Evolutionary conservation across 2,113 vertebrate species (phyloP), one percentile per base, ranked within the genome.

Genomic region (Pterocles orientalis): DNA sequence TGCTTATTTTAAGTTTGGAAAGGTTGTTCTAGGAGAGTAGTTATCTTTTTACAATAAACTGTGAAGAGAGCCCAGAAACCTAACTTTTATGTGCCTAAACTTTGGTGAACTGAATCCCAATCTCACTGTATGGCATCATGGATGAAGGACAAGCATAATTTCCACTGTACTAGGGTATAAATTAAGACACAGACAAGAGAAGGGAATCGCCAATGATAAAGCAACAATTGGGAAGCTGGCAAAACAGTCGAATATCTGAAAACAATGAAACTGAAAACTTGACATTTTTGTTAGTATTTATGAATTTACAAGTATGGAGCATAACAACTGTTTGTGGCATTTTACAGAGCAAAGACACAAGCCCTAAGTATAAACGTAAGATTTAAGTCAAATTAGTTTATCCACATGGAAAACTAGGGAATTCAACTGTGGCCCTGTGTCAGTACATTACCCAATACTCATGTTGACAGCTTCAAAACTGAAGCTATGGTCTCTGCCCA

Each of bases 401-500:
- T 69, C 39, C 85, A 47, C 58, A 90, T 56, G 70, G 60, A 93
- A 85, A 94, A 80, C 66, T 53, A 26, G 3, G 43, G 82, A 96
- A 96, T 80, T 93, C 71, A 51, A 51, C 70, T 57, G 65, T 33
- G 86, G 83, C 56, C 61, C 53, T 94, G 58, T 81, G 86, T 78
- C 92, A 95, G 86, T 77, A 43, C 41, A 90, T 95, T 95, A 69
- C 82, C 88, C 94, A 96, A 92, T 11, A 56, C 23, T 57, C 47
- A 68, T 77, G 90, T 6, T 95, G 93, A 96, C 84, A 91, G 77
- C 87, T 80, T 91, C 82, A 82, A 61, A 92, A 91, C 62, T 73
- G 78, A 85, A 95, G 66, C 54, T 80, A 86, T 47, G 83, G 82
- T 93, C 70, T 85, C 85, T 93, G 87, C 78, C 85, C 93, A 80